Evolutionary conservation across 2,113 vertebrate species (phyloP).

Genomic region (Heliornis fulica): DNA sequence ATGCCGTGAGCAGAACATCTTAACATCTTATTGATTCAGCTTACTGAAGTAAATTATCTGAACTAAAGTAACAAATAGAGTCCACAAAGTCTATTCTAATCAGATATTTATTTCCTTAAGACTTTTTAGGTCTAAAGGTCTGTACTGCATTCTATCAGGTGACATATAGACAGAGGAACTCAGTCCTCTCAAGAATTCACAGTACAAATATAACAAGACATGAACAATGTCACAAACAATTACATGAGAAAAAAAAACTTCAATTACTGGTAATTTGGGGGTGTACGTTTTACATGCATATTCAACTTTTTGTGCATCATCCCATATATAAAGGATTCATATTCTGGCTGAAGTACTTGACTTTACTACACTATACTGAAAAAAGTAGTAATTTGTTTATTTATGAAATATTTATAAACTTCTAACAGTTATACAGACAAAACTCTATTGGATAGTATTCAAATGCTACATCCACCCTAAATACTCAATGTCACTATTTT

Average conservation of each 20-base stretch:
- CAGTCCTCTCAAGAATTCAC: background rate
- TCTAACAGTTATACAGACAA: background rate
- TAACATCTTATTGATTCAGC: background rate
- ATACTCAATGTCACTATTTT: background rate
- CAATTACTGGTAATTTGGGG: background rate
- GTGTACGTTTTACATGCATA: background rate
- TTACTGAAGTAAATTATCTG: background rate
- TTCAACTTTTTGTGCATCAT: background rate
- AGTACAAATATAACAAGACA: background rate
- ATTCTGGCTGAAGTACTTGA: background rate
- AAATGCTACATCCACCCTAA: background rate
- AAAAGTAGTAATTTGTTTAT: background rate
- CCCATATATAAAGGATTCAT: background rate
- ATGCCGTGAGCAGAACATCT: background rate
- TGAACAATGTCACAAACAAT: background rate
- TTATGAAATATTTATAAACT: background rate
- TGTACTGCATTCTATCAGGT: background rate
- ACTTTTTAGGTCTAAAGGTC: background rate
- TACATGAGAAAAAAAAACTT: rapidly evolving
- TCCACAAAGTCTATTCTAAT: background rate
- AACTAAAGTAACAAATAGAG: background rate
- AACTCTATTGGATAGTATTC: background rate
- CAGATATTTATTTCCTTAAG: background rate
- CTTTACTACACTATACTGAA: background rate
- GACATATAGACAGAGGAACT: background rate